These are phyloP conservation scores for Dasysyrphus albostriatus DNA, from an alignment of 2,888 invertebrate genomes.

Conservation along the genomic window DNA sequence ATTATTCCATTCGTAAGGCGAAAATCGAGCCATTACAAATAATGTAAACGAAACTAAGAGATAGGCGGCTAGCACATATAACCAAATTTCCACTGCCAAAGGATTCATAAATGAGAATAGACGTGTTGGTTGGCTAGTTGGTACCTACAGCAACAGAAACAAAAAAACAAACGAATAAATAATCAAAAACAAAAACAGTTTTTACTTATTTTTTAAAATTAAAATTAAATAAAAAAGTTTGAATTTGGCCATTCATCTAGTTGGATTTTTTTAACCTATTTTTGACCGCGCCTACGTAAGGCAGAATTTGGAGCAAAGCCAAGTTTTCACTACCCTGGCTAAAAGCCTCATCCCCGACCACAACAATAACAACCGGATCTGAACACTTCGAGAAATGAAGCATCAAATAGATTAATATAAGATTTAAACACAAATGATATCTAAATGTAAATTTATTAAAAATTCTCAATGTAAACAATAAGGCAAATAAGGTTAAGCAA, in stretches of 20 bases:
- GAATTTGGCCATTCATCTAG: neutral
- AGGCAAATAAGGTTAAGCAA: no score
- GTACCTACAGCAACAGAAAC: conserved; percentile 87
- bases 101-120: conserved; percentile 98
- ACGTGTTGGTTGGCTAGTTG: conserved; percentile 93
- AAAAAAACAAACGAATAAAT: neutral
- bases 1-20: conserved; percentile 97
- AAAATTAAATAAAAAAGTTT: neutral
- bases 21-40: conserved; percentile 98
- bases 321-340: no score
- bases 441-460: no score
- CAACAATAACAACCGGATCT: no score
- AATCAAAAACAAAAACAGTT: conserved; percentile 8
- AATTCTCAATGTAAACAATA: no score
- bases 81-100: conserved; percentile 97
- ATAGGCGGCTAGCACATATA: conserved; percentile 97
- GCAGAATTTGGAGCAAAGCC: no score
- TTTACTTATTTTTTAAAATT: neutral
- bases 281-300: no score
- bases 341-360: no score
- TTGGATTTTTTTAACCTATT: neutral
- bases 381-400: no score
- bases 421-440: no score
- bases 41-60: conserved; percentile 96
- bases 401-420: no score